phyloP scores from a whole-genome alignment of 2,888 invertebrate genomes.

The Apocheima hispidaria region DNA sequence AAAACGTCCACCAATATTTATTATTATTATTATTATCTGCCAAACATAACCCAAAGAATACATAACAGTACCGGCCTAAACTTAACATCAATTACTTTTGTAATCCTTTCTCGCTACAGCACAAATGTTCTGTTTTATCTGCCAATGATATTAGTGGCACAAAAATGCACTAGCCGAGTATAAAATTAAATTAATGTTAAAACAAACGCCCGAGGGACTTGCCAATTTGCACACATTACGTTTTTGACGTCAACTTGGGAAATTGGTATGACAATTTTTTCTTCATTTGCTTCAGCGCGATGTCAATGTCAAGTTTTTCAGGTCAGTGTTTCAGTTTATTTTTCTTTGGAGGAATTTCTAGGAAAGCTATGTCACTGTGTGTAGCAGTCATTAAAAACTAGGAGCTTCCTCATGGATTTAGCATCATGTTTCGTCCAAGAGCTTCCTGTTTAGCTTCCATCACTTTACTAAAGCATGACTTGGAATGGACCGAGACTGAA shows the following conservation, averaged over 20 bases:
- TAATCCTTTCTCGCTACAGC: constrained; percentile 24
- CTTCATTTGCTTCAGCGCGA: not conserved
- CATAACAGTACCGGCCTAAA: not conserved
- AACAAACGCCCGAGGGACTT: constrained; percentile 24
- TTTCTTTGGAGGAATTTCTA: not conserved
- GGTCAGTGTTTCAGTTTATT: constrained; percentile 13
- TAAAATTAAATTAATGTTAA: constrained; percentile 31
- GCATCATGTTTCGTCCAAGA: too few species aligned
- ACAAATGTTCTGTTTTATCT: constrained; percentile 39
- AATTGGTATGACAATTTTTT: constrained; percentile 5
- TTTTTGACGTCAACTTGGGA: constrained; percentile 29
- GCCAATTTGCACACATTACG: constrained; percentile 56
- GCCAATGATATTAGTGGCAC: constrained; percentile 36
- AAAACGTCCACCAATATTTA: too few species aligned
- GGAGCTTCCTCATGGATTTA: too few species aligned
- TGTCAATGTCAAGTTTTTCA: constrained; percentile 29
- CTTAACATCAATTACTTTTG: constrained; percentile 35
- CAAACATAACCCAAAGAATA: too few species aligned
- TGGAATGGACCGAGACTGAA: too few species aligned
- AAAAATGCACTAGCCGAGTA: constrained; percentile 49
- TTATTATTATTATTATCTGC: too few species aligned
- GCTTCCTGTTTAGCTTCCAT: too few species aligned
- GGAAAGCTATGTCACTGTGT: not conserved
- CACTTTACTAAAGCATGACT: too few species aligned
- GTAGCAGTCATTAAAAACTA: too few species aligned